phyloP scores from a whole-genome alignment of 2,113 vertebrate genomes.

The Oenanthe oenanthe region DNA sequence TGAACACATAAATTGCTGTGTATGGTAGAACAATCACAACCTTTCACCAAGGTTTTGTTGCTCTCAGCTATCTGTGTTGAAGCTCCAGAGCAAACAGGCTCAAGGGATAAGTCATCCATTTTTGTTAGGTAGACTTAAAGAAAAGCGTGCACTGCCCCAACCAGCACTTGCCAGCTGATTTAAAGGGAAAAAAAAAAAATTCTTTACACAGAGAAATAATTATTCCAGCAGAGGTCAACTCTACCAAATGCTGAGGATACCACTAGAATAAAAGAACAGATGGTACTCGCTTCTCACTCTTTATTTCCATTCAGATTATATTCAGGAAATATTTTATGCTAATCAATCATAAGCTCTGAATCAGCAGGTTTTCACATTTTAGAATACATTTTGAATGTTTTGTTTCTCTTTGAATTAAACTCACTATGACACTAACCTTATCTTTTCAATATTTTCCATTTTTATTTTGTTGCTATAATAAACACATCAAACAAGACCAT shows the following conservation, averaged over 20 bases:
- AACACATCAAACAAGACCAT: neutral
- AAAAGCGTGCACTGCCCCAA: neutral
- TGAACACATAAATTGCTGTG: neutral
- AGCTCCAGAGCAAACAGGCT: neutral
- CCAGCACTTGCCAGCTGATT: neutral
- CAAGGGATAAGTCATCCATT: neutral
- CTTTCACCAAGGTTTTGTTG: neutral
- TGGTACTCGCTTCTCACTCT: neutral
- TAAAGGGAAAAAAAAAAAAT: neutral
- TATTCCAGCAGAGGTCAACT: neutral
- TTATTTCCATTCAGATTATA: neutral
- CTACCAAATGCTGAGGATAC: neutral
- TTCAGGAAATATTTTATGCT: neutral
- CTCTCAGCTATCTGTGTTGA: neutral
- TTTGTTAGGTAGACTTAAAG: neutral
- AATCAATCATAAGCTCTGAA: neutral
- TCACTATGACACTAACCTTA: neutral
- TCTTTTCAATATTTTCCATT: neutral
- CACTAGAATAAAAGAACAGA: neutral
- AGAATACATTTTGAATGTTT: neutral
- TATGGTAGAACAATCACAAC: neutral
- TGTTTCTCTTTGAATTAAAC: neutral
- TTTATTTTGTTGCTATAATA: neutral
- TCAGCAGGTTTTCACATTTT: neutral
- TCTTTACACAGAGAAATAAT: neutral